Percentiles rank a stretch among this genome's conserved stretches.
Evolutionary conservation across 2,113 vertebrate genomes (phyloP).

Genomic region (Cephalopholis sonnerati): DNA sequence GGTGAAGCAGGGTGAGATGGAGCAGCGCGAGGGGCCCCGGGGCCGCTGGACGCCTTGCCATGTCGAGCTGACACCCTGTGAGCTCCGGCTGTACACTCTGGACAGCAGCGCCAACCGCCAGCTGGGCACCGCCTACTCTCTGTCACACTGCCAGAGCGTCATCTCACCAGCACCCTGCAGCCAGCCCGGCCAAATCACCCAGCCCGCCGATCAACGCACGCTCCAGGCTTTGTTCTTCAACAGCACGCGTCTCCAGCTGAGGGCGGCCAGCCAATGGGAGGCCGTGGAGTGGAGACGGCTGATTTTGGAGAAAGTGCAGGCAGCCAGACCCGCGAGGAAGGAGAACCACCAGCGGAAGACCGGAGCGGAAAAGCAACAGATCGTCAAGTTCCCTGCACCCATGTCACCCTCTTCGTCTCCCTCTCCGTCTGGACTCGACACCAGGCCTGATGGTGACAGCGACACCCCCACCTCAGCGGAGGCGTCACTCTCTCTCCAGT

Average conservation of each 20-base stretch:
- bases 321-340: conserved; percentile 76
- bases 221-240: conserved; percentile 92
- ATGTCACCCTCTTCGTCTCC: conserved; percentile 66
- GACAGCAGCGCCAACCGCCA: conserved; percentile 93
- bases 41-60: conserved; percentile 93
- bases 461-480: conserved; percentile 50
- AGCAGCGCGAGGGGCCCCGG: conserved; percentile 89
- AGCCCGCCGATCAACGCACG: conserved; percentile 88
- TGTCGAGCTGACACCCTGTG: conserved; percentile 91
- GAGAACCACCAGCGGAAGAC: conserved; percentile 71
- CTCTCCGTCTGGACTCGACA: conserved; percentile 67
- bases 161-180: conserved; percentile 78
- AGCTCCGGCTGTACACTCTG: conserved; percentile 91
- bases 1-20: conserved; percentile 94
- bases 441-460: conserved; percentile 60
- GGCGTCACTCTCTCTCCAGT: conserved; percentile 61
- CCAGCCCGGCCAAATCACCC: conserved; percentile 55
- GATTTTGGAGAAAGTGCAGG: conserved; percentile 91
- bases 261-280: conserved; percentile 91
- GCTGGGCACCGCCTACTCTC: conserved; percentile 89
- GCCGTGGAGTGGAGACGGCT: conserved; percentile 93
- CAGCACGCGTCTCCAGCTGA: conserved; percentile 91
- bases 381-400: conserved; percentile 40
- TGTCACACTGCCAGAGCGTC: conserved; percentile 93
- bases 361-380: conserved; percentile 59